Evolutionary conservation across 2,797 vertebrate species (phyloP).

Genomic region (Lagocephalus sceleratus): DNA sequence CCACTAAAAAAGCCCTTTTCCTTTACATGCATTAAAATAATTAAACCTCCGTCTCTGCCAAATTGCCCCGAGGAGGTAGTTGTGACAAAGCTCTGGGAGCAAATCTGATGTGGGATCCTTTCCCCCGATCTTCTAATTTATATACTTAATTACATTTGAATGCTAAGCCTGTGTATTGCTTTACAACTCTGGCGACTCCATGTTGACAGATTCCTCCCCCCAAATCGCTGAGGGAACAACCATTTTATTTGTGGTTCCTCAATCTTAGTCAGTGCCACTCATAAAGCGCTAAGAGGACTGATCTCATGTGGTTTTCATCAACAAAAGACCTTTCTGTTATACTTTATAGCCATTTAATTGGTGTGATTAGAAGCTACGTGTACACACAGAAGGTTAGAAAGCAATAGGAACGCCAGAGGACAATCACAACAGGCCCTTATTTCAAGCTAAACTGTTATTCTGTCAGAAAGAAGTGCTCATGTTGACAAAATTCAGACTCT

Average conservation of each 20-base stretch:
- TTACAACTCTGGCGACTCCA: constrained; percentile 63
- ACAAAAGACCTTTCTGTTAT: constrained; percentile 54
- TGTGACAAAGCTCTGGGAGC: constrained; percentile 44
- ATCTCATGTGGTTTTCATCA: constrained; percentile 68
- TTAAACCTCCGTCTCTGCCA: constrained; percentile 31
- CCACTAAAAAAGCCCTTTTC: constrained; percentile 29
- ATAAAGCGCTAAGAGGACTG: constrained; percentile 65
- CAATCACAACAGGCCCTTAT: constrained; percentile 31
- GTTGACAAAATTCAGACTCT: constrained; percentile 1
- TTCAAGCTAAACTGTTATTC: constrained; percentile 2
- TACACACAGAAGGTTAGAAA: constrained; percentile 46
- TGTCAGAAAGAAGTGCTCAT: constrained; percentile 2
- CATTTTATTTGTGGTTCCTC: constrained; percentile 69
- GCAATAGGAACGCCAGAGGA: constrained; percentile 30
- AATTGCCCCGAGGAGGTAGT: constrained; percentile 34
- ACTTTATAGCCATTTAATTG: constrained; percentile 51
- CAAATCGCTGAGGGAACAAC: constrained; percentile 39
- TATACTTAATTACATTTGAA: constrained; percentile 59
- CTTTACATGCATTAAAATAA: constrained; percentile 49
- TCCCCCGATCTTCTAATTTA: constrained; percentile 56
- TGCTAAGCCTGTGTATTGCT: constrained; percentile 51
- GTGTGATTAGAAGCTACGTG: constrained; percentile 56
- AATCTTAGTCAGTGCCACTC: constrained; percentile 60
- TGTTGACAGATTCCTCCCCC: constrained; percentile 49
- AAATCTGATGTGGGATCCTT: constrained; percentile 58